These are phyloP conservation scores for Oscheius sp. DNA, from an alignment of 2,888 invertebrate genomes.

Conservation along the genomic window DNA sequence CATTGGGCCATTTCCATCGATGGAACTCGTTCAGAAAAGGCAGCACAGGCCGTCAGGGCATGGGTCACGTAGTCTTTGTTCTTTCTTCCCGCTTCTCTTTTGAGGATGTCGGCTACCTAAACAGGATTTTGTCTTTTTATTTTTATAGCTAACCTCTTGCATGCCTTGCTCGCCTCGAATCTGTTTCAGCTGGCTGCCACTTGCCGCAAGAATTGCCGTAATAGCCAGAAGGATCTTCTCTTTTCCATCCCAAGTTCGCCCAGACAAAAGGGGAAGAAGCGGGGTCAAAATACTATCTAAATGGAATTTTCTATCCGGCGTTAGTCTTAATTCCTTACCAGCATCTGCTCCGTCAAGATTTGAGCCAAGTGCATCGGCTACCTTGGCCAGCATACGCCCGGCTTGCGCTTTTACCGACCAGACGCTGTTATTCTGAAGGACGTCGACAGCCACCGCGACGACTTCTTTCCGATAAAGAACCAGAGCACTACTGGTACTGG, in stretches of 20 bases:
- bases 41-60: conserved; percentile 44
- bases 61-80: conserved; percentile 47
- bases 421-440: conserved; percentile 55
- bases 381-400: conserved; percentile 51
- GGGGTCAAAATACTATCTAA: conserved; percentile 44
- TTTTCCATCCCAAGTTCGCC: conserved; percentile 65
- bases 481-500: conserved; percentile 52
- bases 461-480: conserved; percentile 58
- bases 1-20: conserved; percentile 47
- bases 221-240: conserved; percentile 53
- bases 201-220: conserved; percentile 39
- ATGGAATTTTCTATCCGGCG: conserved; percentile 24
- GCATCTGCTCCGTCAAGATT: conserved; percentile 35
- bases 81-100: conserved; percentile 48
- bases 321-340: conserved; percentile 24
- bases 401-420: conserved; percentile 60
- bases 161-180: conserved; percentile 33
- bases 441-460: conserved; percentile 45
- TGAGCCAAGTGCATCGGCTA: conserved; percentile 35
- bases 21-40: conserved; percentile 37
- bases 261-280: conserved; percentile 51
- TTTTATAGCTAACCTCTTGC: conserved; percentile 31
- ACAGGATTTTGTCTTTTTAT: not conserved
- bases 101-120: conserved; percentile 41
- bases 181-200: conserved; percentile 33